These are phyloP conservation scores for Lepilemur septentrionalis DNA, from an alignment of 2,797 vertebrate species.

Conservation along the genomic window DNA sequence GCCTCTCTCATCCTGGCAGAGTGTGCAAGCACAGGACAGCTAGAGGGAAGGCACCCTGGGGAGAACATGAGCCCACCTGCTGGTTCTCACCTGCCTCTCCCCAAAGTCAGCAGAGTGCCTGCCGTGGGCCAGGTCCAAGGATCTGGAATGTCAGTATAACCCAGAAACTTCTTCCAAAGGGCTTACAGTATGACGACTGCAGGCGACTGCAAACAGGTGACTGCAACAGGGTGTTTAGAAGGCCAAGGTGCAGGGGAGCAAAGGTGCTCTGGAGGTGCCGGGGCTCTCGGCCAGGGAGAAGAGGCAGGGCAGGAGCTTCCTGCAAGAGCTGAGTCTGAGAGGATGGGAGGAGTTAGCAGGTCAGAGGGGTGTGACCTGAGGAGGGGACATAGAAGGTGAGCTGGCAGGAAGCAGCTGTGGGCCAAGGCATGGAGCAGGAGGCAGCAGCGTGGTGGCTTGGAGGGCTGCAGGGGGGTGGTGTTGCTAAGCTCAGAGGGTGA, in stretches of 20 bases:
- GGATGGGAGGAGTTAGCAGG: no score
- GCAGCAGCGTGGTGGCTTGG: rapidly evolving
- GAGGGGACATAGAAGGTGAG: not conserved
- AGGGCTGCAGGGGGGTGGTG: not conserved
- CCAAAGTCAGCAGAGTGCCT: not conserved
- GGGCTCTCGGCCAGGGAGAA: not conserved
- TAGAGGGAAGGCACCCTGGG: no score
- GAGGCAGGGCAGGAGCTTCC: not conserved
- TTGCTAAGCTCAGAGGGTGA: not conserved
- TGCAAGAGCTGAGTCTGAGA: not conserved
- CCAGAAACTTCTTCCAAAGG: not conserved
- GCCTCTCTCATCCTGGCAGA: not conserved
- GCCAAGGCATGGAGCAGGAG: not conserved
- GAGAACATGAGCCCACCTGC: not conserved
- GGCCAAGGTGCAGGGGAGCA: not conserved
- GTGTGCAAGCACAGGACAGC: not conserved
- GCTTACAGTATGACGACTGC: not conserved
- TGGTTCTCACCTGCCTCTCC: not conserved
- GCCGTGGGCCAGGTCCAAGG: not conserved
- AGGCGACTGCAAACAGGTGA: not conserved
- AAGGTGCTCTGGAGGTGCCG: not conserved
- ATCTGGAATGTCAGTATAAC: not conserved
- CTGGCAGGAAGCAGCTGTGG: no score
- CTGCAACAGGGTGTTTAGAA: not conserved
- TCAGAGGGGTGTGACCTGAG: not conserved